Percentiles rank a stretch among this genome's conserved stretches.
phyloP scores from a whole-genome alignment of 1,140 invertebrate genomes.

The Portunus trituberculatus region DNA sequence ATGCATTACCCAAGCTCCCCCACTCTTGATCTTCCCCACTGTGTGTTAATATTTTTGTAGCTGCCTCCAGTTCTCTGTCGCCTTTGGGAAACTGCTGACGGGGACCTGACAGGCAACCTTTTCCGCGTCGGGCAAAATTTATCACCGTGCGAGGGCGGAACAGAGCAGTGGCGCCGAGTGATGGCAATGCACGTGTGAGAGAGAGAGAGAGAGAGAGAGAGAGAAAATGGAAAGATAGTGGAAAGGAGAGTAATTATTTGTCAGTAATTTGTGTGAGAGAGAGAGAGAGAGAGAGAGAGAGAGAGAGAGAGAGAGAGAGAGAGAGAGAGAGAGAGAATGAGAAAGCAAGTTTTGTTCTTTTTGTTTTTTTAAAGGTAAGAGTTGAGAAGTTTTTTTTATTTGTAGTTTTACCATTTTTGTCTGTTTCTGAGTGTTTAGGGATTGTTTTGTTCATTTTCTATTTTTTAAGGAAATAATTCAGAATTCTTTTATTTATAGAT shows the following conservation, averaged over 20 bases:
- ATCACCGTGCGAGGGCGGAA: neutral
- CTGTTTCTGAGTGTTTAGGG: too few relatives aligned
- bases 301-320: neutral
- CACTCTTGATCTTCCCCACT: neutral
- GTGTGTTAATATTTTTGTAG: constrained; percentile 14
- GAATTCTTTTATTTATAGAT: too few relatives aligned
- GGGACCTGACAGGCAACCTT: neutral
- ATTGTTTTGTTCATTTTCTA: too few relatives aligned
- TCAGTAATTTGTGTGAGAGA: too few relatives aligned
- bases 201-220: neutral
- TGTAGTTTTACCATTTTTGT: too few relatives aligned
- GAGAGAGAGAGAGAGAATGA: neutral
- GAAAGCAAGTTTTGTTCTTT: too few relatives aligned
- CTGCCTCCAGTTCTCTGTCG: neutral
- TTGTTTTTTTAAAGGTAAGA: too few relatives aligned
- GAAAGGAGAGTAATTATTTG: too few relatives aligned
- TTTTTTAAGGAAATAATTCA: too few relatives aligned
- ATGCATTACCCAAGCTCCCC: neutral
- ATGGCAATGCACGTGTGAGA: neutral
- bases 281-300: neutral
- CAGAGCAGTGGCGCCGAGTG: neutral
- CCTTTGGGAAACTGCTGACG: neutral
- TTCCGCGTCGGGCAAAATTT: neutral
- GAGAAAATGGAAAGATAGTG: too few relatives aligned
- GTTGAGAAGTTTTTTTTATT: too few relatives aligned